Base-by-base conservation (phyloP, 1,140 invertebrate species). In the Magallana ariakensis region DNA sequence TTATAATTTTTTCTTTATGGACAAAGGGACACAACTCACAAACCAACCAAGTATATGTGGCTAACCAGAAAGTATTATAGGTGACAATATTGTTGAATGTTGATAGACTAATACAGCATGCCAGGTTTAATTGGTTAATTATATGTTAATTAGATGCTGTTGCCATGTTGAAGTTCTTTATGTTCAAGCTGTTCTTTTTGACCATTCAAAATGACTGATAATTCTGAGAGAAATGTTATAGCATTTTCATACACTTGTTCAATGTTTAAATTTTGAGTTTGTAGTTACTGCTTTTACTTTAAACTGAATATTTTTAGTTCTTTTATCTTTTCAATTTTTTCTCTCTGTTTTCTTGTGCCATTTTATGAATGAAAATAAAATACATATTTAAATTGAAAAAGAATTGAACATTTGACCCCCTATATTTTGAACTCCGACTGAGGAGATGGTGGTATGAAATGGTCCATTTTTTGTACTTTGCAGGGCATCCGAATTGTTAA, bases 401-500 rank as follows among this genome's bases (percentile, higher is more conserved):
- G 9, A 75, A 26, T 46, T 75, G n/a, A 26, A 62, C 8, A 19
- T 75, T 26, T 33, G 19, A 26, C 22, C 66, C 7, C 9, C 13
- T 13, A 33, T 26, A 13, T 5, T 70, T 13, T 75, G 33, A 75
- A 19, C 22, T 22, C 22, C 11, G 22, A 5, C 26, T 75, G 22
- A 11, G 66, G 66, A 26, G 66, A 75, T 10, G 22, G 66, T 75
- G 22, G 66, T 75, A 75, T 33, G 66, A 75, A 75, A 13, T 75
- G 22, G 66, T 26, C 22, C 16, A 57, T 83, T 83, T 83, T 83
- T 57, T 83, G 57, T 83, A 57, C 57, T 57, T 83, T 83, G 53
- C 81, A 83, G 81, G 57, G 81, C 81, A n/a, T 83, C 81, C 22
- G 81, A 83, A 22, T 22, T 57, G 81, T 26, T 83, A 55, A 83